Evolutionary conservation across 2,113 vertebrate genomes (phyloP), one percentile per base, ranked within the genome.

Genomic region (Petroica traversi): DNA sequence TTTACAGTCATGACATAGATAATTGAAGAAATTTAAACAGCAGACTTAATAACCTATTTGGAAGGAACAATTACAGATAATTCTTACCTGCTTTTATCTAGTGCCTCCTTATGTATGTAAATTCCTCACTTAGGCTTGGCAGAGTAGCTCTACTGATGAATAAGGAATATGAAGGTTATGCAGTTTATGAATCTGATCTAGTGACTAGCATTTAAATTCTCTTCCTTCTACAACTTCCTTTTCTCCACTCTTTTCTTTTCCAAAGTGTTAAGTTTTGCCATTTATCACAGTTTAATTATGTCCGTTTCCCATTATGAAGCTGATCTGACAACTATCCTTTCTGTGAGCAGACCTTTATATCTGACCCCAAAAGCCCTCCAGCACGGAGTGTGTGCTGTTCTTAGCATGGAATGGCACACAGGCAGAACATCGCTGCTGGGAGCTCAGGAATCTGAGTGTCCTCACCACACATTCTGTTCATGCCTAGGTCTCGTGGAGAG

Each of bases 401-500:
- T 80, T 59, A 38, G 41, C 62, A 43, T 11, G 57, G 34, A 79
- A 68, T 61, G 36, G 29, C 58, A 79, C 3, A 1, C 17, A 64
- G 29, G 64, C 71, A 59, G 52, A 55, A 33, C 31, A 72, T 43
- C 25, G 12, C 11, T 48, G 36, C 66, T 36, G 61, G 62, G 36
- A 85, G 40, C 36, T 68, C 71, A 73, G 3, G 12, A 57, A 58
- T 36, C n/a, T 55, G 6, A 59, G 29, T 29, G 43, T 40, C 61
- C 80, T 26, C 43, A 67, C 19, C 38, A 29, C 29, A 14, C 34
- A 17, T 43, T 5, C 6, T 24, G 28, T 5, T n/a, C 31, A 8
- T 55, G 29, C 40, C 40, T 14, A 82, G 31, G 18, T 55, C 33
- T 61, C 0, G 0, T n/a, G 59, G n/a, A 67, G 16, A 0, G 0